These are phyloP conservation scores for Vulpes lagopus DNA, from an alignment of 2,113 vertebrate genomes.

Conservation along the genomic window DNA sequence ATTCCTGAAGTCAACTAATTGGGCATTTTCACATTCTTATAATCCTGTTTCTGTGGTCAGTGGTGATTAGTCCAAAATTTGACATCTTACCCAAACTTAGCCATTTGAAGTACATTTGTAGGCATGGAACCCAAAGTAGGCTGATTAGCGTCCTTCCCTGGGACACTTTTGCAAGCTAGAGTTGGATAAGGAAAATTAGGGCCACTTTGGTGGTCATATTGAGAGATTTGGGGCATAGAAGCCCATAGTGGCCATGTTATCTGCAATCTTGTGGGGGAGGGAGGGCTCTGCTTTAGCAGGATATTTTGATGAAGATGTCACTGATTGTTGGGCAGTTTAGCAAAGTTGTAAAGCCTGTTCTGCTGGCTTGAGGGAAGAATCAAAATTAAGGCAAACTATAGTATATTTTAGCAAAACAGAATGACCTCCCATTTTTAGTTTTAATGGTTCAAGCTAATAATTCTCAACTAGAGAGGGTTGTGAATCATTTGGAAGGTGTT, in stretches of 20 bases:
- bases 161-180: background rate
- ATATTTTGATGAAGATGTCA: conserved; percentile 5
- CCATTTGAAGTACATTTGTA: background rate
- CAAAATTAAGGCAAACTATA: background rate
- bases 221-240: background rate
- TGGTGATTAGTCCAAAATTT: background rate
- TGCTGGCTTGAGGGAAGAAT: background rate
- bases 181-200: background rate
- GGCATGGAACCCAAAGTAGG: background rate
- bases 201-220: background rate
- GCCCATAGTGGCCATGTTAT: background rate
- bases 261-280: background rate
- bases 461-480: background rate
- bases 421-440: background rate
- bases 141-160: background rate
- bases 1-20: background rate
- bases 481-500: background rate
- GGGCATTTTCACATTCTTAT: background rate
- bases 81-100: background rate
- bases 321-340: background rate
- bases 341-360: background rate
- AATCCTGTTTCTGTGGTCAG: background rate
- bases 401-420: conserved; percentile 26
- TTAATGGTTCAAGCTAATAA: background rate
- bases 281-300: background rate